Percentiles rank a stretch among this genome's conserved stretches.
These are phyloP conservation scores for Paramacrobiotus metropolitanus DNA, from an alignment of 1,140 invertebrate genomes.

Conservation along the genomic window DNA sequence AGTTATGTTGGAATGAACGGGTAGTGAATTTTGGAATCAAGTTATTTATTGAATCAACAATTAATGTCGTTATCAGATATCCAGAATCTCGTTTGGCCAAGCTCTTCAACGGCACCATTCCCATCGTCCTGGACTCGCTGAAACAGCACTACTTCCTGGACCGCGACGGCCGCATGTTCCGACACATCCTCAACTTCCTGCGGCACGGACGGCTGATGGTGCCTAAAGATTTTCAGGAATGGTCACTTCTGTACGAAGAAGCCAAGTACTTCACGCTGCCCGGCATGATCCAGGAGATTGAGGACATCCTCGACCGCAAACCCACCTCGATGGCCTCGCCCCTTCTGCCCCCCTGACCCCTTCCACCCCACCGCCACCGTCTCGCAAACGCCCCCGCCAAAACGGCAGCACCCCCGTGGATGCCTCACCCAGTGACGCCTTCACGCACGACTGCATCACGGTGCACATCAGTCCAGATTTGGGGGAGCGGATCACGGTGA, in stretches of 20 bases:
- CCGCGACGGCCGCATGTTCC: conserved; percentile 77
- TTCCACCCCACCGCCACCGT: neutral
- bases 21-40: no score
- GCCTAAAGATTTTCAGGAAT: conserved; percentile 58
- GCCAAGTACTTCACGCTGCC: conserved; percentile 71
- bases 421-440: neutral
- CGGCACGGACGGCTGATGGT: conserved; percentile 61
- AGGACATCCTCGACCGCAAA: conserved; percentile 44
- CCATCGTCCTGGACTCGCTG: conserved; percentile 77
- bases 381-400: conserved; percentile 6
- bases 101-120: conserved; percentile 85
- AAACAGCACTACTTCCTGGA: conserved; percentile 98
- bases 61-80: conserved; percentile 36
- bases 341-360: neutral
- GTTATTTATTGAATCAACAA: conserved; percentile 1
- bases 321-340: conserved; percentile 13
- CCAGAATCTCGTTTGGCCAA: conserved; percentile 70
- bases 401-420: neutral
- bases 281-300: conserved; percentile 34
- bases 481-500: conserved; percentile 60
- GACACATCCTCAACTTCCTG: conserved; percentile 85
- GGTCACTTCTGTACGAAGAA: conserved; percentile 73
- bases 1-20: no score
- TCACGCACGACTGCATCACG: conserved; percentile 39
- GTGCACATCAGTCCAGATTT: conserved; percentile 66